Evolutionary conservation across 2,797 vertebrate species (phyloP).

Genomic region (Cyclura pinguis): DNA sequence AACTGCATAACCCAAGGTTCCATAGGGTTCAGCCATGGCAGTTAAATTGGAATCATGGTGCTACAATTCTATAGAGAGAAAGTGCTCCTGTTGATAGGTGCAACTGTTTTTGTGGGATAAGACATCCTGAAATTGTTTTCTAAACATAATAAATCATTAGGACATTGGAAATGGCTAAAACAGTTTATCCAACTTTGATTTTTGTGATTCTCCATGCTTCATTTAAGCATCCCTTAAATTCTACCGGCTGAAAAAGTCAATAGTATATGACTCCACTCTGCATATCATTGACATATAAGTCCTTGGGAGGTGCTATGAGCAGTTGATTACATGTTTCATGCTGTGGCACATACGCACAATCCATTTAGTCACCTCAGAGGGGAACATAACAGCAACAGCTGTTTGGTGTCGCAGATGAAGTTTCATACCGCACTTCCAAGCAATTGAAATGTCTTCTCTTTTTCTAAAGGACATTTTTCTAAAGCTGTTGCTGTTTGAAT

Average conservation of each 20-base stretch:
- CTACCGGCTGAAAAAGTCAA: conserved; percentile 46
- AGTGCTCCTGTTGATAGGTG: neutral
- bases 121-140: conserved; percentile 66
- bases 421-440: neutral
- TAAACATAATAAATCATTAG: conserved; percentile 56
- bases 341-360: conserved; percentile 5
- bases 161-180: conserved; percentile 66
- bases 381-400: neutral
- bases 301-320: neutral
- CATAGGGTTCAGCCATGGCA: no score
- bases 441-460: conserved; percentile 30
- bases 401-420: conserved; percentile 39
- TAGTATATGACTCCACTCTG: conserved; percentile 49
- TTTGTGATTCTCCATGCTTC: conserved; percentile 54
- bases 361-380: conserved; percentile 5
- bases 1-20: no score
- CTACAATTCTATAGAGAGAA: neutral
- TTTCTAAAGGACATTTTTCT: conserved; percentile 30
- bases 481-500: conserved; percentile 12
- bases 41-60: no score
- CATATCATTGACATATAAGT: conserved; percentile 48
- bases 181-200: conserved; percentile 70
- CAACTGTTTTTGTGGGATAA: conserved; percentile 31
- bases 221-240: conserved; percentile 56
- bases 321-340: conserved; percentile 41